These are phyloP conservation scores for Sialis lutaria DNA, from an alignment of 2,888 invertebrate species.

Conservation along the genomic window DNA sequence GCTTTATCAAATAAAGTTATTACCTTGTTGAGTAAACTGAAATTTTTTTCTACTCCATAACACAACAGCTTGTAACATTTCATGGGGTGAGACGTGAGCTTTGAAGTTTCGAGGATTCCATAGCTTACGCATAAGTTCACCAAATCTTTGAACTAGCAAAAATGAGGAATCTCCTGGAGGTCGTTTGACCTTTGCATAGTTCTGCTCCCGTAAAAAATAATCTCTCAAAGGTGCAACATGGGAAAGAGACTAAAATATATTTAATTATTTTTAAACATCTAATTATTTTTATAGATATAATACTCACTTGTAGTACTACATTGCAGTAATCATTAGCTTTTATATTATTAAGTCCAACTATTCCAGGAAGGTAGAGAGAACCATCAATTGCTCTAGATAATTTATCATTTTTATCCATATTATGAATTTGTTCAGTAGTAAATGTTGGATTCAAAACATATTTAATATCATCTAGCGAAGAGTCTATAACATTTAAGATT, in stretches of 20 bases:
- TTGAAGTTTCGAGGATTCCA: conserved; percentile 99
- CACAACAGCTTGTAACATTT: conserved; percentile 98
- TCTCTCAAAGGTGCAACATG: conserved; percentile 90
- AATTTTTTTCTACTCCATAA: conserved; percentile 93
- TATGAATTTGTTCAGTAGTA: conserved; percentile 61
- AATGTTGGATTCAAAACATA: conserved; percentile 98
- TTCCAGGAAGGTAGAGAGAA: conserved; percentile 90
- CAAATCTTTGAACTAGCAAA: conserved; percentile 80
- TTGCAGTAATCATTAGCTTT: conserved; percentile 99
- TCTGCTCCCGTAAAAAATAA: conserved; percentile 87
- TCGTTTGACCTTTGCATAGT: conserved; percentile 72
- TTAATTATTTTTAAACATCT: not conserved
- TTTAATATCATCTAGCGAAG: conserved; percentile 94
- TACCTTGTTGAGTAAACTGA: conserved; percentile 95
- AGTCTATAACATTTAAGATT: conserved; percentile 38
- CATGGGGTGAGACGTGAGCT: conserved; percentile 98
- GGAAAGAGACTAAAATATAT: conserved; percentile 61
- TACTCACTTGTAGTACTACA: conserved; percentile 80
- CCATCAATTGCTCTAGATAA: conserved; percentile 92
- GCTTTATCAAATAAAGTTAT: conserved; percentile 11
- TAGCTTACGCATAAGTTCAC: conserved; percentile 88
- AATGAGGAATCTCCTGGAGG: conserved; percentile 93
- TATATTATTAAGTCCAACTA: conserved; percentile 97
- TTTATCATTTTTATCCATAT: conserved; percentile 65
- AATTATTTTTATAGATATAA: not conserved